Conservation (phyloP, 2,888 invertebrate genomes). For the Tinea trinotella region DNA sequence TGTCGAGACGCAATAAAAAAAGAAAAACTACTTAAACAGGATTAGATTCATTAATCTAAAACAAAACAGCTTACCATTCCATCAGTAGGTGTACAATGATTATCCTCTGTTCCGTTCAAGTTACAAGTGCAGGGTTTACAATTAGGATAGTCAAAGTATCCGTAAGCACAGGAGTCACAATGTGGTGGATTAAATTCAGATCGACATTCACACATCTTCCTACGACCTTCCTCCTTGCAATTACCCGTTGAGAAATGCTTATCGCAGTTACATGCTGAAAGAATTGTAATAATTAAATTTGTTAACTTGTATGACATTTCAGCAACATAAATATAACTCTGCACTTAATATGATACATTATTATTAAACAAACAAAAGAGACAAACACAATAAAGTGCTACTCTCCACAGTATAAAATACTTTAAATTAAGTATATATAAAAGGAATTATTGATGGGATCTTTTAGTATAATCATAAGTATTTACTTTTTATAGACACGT, state of each 20-base stretch:
- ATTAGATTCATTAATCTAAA: neutral
- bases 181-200: conserved; percentile 83
- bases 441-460: too few relatives aligned
- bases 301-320: neutral
- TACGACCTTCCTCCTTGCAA: conserved; percentile 91
- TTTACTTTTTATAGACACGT: too few relatives aligned
- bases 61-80: conserved; percentile 60
- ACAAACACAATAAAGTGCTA: too few relatives aligned
- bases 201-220: conserved; percentile 83
- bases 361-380: too few relatives aligned
- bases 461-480: too few relatives aligned
- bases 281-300: neutral
- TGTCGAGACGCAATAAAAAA: too few relatives aligned
- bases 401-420: too few relatives aligned
- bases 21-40: neutral
- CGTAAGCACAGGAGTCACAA: conserved; percentile 89
- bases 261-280: conserved; percentile 89
- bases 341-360: too few relatives aligned
- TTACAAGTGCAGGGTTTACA: conserved; percentile 96
- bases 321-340: neutral
- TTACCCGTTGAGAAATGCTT: conserved; percentile 90
- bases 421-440: too few relatives aligned
- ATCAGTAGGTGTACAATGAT: conserved; percentile 86
- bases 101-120: conserved; percentile 89
- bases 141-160: conserved; percentile 93